These are phyloP conservation scores for Todus mexicanus DNA, from an alignment of 2,797 vertebrate genomes.

Conservation along the genomic window DNA sequence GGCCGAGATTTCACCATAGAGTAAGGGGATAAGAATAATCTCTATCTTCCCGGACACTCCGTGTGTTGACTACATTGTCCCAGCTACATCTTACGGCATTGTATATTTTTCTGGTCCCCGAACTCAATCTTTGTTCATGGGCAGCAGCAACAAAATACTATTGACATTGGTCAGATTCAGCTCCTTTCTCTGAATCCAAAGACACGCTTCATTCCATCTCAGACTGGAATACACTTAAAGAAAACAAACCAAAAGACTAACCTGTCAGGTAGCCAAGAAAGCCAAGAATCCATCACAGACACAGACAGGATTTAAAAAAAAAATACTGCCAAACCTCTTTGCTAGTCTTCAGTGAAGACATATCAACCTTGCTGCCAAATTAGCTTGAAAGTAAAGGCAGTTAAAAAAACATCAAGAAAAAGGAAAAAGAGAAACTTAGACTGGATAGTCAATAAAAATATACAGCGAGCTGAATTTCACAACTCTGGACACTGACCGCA, in stretches of 20 bases:
- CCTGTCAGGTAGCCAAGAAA: background rate
- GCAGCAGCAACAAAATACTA: background rate
- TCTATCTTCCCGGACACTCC: background rate
- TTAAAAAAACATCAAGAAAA: background rate
- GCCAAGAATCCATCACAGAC: conserved; percentile 16
- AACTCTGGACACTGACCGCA: background rate
- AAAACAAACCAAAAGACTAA: background rate
- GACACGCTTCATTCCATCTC: background rate
- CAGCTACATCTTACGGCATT: background rate
- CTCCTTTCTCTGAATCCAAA: background rate
- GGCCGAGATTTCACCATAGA: background rate
- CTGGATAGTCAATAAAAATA: background rate
- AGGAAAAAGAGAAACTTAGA: background rate
- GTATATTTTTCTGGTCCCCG: background rate
- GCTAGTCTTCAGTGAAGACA: background rate
- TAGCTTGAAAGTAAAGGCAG: background rate
- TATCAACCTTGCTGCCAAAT: background rate
- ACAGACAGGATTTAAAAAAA: background rate
- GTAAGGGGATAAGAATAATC: background rate
- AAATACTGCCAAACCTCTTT: background rate
- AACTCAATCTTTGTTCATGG: background rate
- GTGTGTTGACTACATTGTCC: background rate
- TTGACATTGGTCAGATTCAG: background rate
- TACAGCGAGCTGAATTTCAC: background rate
- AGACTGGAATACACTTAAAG: background rate